Percentiles rank a stretch among this genome's conserved stretches.
Conservation (phyloP, 30 jellyfish, hydroid and myxozoan species). For the Chironex yamaguchii region DNA sequence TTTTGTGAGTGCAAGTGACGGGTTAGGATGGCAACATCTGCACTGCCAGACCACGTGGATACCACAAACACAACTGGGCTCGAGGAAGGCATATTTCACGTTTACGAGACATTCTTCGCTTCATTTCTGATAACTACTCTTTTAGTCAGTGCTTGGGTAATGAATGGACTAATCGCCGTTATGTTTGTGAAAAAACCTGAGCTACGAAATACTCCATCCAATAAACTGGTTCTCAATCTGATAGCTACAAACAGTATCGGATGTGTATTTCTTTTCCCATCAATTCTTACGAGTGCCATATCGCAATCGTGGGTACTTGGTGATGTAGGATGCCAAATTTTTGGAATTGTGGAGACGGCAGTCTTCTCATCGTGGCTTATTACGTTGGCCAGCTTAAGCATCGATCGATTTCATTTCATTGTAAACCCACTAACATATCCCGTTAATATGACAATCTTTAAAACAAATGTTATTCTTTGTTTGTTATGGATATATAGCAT, state of each 20-base stretch:
- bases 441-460: constrained; percentile 58
- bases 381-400: constrained; percentile 70
- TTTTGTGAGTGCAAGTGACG: too few species aligned
- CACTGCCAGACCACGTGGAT: too few species aligned
- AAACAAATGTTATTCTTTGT: constrained; percentile 48
- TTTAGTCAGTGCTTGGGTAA: neutral
- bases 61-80: too few species aligned
- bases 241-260: constrained; percentile 16
- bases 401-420: constrained; percentile 73
- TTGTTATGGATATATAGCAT: constrained; percentile 65
- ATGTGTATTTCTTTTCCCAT: constrained; percentile 52
- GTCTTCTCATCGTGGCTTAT: constrained; percentile 35
- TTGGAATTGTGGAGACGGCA: constrained; percentile 43
- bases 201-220: constrained; percentile 51
- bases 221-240: constrained; percentile 70
- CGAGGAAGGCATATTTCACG: too few species aligned
- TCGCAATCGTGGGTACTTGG: constrained; percentile 39
- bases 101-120: neutral
- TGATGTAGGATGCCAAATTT: constrained; percentile 56
- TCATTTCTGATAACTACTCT: neutral
- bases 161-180: neutral
- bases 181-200: constrained; percentile 68
- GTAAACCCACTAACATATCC: constrained; percentile 75
- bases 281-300: constrained; percentile 19
- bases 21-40: too few species aligned